Conservation (phyloP, 2,113 vertebrate species). For the Columbina picui region DNA sequence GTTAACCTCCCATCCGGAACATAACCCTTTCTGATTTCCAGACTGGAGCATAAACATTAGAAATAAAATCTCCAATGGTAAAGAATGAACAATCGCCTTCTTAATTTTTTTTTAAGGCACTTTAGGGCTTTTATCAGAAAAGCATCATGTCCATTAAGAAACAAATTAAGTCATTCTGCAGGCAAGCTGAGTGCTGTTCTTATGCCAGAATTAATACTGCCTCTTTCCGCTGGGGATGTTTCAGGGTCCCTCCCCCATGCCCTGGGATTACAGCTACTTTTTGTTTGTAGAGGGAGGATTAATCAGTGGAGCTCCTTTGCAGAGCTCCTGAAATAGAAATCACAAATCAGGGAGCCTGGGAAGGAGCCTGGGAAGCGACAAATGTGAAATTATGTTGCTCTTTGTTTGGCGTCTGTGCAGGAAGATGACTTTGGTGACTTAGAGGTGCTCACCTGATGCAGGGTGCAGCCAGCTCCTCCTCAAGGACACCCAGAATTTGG, state of each 20-base stretch:
- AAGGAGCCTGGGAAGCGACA: constrained; percentile 47
- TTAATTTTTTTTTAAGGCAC: constrained; percentile 66
- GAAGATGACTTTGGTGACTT: background rate
- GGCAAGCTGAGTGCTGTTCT: constrained; percentile 65
- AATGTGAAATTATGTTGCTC: constrained; percentile 20
- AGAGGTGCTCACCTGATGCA: background rate
- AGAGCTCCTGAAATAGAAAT: constrained; percentile 66
- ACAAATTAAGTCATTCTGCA: constrained; percentile 78
- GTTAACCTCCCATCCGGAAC: background rate
- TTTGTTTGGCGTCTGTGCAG: background rate
- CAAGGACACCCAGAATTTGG: background rate
- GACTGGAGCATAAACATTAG: constrained; percentile 26
- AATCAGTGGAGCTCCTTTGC: constrained; percentile 65
- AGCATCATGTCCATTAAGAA: constrained; percentile 75
- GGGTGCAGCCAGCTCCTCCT: background rate
- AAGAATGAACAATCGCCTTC: constrained; percentile 69
- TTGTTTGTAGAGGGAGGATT: constrained; percentile 56
- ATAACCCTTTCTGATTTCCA: background rate
- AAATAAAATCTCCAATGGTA: constrained; percentile 42
- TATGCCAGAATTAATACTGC: constrained; percentile 64
- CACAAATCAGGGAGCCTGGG: constrained; percentile 58
- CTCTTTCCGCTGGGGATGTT: background rate
- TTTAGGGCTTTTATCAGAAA: constrained; percentile 78
- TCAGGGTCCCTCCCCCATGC: constrained; percentile 33
- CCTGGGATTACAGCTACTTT: constrained; percentile 63